Percentiles rank a stretch among this genome's conserved stretches.
phyloP scores from a whole-genome alignment of 2,797 vertebrate species.

The Nyctalus aviator region DNA sequence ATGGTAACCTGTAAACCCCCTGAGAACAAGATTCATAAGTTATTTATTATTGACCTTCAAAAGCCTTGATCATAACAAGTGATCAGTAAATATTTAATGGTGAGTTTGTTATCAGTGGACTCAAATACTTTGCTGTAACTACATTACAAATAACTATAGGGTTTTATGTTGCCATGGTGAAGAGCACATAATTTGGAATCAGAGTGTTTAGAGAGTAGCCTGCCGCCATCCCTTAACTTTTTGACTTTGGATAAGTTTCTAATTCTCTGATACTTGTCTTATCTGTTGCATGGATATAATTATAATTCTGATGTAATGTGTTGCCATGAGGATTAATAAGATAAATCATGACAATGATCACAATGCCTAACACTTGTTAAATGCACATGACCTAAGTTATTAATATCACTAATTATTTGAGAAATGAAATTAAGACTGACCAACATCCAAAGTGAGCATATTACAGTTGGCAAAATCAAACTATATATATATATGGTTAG shows the following conservation, averaged over 20 bases:
- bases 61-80: background rate
- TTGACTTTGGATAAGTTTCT: background rate
- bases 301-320: background rate
- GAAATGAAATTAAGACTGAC: background rate
- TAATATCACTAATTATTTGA: slow-evolving; percentile 10
- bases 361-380: background rate
- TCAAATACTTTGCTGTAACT: background rate
- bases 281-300: background rate
- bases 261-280: background rate
- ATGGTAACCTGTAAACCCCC: background rate
- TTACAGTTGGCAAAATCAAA: slow-evolving; percentile 2
- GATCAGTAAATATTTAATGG: background rate
- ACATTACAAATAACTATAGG: background rate
- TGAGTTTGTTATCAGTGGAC: background rate
- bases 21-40: background rate
- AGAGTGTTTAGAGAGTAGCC: background rate
- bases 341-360: background rate
- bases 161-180: background rate
- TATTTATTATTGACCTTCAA: background rate
- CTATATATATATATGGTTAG: background rate
- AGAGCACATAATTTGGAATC: background rate
- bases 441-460: background rate
- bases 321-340: background rate
- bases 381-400: background rate
- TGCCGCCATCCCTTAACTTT: background rate